Percentiles rank a stretch among this genome's conserved stretches.
phyloP scores from a whole-genome alignment of 2,113 vertebrate genomes.

The Pithys albifrons region DNA sequence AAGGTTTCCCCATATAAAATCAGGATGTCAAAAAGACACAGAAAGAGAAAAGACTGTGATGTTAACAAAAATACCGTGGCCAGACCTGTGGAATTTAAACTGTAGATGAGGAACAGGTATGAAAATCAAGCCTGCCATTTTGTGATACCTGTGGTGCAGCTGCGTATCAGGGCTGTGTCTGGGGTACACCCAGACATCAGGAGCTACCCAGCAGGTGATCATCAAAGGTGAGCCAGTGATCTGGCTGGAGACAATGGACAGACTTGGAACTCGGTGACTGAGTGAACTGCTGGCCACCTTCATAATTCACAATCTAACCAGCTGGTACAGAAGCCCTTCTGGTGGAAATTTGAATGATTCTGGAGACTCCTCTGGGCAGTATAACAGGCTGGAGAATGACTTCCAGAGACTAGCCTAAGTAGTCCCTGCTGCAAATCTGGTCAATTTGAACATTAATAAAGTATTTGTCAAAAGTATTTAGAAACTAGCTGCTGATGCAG shows the following conservation, averaged over 20 bases:
- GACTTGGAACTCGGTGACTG: neutral
- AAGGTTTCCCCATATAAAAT: neutral
- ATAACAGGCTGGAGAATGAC: neutral
- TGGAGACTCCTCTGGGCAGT: neutral
- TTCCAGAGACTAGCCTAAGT: neutral
- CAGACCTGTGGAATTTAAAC: neutral
- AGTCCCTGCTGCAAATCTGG: neutral
- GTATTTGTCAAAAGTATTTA: neutral
- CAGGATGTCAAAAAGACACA: neutral
- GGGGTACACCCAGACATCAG: too few species aligned
- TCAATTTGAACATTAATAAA: neutral
- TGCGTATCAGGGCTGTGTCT: neutral
- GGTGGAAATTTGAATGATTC: neutral
- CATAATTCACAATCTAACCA: neutral
- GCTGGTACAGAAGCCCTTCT: rapidly evolving
- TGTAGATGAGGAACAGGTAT: neutral
- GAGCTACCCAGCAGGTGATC: rapidly evolving
- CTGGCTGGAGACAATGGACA: neutral
- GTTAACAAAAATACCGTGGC: neutral
- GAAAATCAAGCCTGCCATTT: neutral
- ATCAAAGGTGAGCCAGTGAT: neutral
- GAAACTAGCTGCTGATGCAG: neutral
- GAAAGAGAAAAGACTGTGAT: neutral
- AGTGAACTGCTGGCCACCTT: neutral
- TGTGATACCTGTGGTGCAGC: neutral